Evolutionary conservation across 2,888 invertebrate species (phyloP).

Genomic region (Seira sanloemensis): DNA sequence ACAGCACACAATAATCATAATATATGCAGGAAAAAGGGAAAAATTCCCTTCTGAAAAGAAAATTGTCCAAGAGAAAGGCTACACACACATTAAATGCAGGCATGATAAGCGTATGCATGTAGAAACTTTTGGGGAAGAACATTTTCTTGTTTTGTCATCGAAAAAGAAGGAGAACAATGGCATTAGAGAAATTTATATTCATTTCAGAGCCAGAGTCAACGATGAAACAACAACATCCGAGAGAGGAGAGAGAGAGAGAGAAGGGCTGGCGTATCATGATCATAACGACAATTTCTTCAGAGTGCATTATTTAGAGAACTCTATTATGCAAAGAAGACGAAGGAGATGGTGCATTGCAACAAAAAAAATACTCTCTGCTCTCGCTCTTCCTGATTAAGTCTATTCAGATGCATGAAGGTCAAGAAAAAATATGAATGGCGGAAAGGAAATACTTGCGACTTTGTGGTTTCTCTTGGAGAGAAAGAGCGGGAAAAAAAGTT

Average conservation of each 20-base stretch:
- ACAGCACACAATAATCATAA: slow-evolving; percentile 54
- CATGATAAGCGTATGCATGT: not conserved
- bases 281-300: not conserved
- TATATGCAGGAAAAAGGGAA: slow-evolving; percentile 49
- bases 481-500: not conserved
- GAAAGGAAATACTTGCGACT: not conserved
- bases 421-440: slow-evolving; percentile 9
- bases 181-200: slow-evolving; percentile 8
- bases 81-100: not conserved
- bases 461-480: not conserved
- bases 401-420: slow-evolving; percentile 61
- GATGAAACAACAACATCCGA: too few species aligned
- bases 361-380: too few species aligned
- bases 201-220: slow-evolving; percentile 1
- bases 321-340: not conserved
- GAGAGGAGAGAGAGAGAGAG: not conserved
- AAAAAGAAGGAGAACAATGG: not conserved
- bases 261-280: not conserved
- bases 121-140: too few species aligned
- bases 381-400: slow-evolving; percentile 40
- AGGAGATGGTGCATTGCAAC: not conserved
- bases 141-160: not conserved
- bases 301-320: slow-evolving; percentile 11
- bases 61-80: slow-evolving; percentile 9
- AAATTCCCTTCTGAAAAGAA: not conserved